A percentile compares a stretch with the other conserved stretches of the same genome.
phyloP scores from a whole-genome alignment of 2,113 vertebrate genomes.

The Anarrhichthys ocellatus region DNA sequence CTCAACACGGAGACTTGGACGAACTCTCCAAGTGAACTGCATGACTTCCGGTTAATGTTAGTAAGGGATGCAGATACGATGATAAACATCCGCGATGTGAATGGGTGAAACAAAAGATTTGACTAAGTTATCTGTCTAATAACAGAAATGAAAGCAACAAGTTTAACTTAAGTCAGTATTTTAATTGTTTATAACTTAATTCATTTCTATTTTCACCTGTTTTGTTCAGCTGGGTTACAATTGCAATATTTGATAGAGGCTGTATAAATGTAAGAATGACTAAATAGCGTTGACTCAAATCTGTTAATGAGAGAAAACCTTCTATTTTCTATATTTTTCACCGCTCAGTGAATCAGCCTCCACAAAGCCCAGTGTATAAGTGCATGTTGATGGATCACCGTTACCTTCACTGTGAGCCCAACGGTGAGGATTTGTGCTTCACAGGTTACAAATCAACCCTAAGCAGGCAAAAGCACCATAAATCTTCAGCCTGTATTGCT shows the following conservation, averaged over 20 bases:
- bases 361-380: background rate
- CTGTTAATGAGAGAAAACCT: conserved; percentile 24
- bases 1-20: too few species aligned
- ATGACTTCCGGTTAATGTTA: too few species aligned
- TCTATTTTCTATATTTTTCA: conserved; percentile 19
- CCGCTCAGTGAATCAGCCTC: conserved; percentile 11
- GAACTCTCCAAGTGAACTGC: too few species aligned
- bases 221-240: background rate
- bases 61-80: too few species aligned
- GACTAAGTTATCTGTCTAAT: too few species aligned
- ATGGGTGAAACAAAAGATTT: too few species aligned
- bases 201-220: too few species aligned
- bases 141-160: too few species aligned
- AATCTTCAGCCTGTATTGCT: conserved; percentile 5
- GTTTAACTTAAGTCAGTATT: too few species aligned
- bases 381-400: conserved; percentile 26
- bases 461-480: conserved; percentile 17
- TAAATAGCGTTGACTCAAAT: conserved; percentile 19
- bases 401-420: conserved; percentile 14
- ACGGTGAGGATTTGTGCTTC: conserved; percentile 25
- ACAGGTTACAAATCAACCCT: conserved; percentile 29
- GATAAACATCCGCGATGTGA: too few species aligned
- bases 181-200: too few species aligned
- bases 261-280: conserved; percentile 4
- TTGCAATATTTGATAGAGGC: background rate